phyloP scores from a whole-genome alignment of 2,113 vertebrate genomes.

The Aspidoscelis tigris region DNA sequence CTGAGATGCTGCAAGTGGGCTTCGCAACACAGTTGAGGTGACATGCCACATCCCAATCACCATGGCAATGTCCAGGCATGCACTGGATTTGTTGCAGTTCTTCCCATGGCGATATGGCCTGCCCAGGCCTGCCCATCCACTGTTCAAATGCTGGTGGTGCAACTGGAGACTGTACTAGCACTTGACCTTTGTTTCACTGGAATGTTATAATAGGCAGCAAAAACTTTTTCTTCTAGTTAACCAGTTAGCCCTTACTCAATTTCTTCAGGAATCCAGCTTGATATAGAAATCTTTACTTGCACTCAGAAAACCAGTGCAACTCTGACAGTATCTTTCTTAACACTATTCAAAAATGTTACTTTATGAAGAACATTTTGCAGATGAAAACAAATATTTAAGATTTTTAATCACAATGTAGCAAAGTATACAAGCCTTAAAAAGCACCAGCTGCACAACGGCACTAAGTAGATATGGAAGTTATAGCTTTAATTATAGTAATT shows the following conservation, averaged over 20 bases:
- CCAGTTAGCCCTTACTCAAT: not conserved
- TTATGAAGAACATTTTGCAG: conserved; percentile 66
- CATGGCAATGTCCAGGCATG: no score
- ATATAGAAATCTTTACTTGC: not conserved
- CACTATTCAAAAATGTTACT: conserved; percentile 61
- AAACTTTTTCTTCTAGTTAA: no score
- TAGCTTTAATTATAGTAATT: conserved; percentile 82
- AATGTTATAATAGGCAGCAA: no score
- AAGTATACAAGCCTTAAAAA: conserved; percentile 70
- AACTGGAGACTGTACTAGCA: no score
- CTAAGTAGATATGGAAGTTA: conserved; percentile 75
- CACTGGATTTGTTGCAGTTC: no score
- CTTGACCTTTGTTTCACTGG: no score
- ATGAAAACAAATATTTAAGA: conserved; percentile 75
- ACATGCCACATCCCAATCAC: no score
- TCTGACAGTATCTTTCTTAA: conserved; percentile 36
- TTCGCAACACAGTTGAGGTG: no score
- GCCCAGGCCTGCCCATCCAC: no score
- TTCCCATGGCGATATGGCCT: no score
- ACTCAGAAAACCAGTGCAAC: conserved; percentile 16
- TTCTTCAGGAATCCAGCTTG: not conserved
- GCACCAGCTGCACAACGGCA: conserved; percentile 74
- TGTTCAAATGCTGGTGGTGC: no score
- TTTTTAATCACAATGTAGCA: conserved; percentile 68
- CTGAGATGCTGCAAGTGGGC: no score